A percentile compares a stretch with the other conserved stretches of the same genome.
phyloP scores from a whole-genome alignment of 2,888 invertebrate species.

The Dysmachus trigonus region DNA sequence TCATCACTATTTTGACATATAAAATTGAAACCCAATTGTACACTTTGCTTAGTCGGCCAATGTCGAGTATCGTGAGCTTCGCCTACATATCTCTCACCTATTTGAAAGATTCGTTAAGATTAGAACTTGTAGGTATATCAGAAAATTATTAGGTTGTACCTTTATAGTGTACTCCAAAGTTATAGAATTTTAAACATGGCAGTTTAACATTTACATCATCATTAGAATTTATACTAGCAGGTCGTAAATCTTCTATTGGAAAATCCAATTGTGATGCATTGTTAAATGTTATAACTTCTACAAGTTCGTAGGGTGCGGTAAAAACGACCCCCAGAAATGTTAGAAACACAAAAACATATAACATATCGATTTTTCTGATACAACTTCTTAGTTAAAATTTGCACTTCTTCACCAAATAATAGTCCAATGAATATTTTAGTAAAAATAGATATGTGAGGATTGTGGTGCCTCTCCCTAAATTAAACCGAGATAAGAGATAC shows the following conservation, averaged over 20 bases:
- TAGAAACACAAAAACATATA: background rate
- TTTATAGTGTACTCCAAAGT: background rate
- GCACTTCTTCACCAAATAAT: background rate
- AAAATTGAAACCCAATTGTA: background rate
- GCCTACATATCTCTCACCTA: background rate
- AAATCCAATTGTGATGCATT: background rate
- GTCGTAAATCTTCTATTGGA: background rate
- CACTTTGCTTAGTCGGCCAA: background rate
- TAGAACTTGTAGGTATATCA: background rate
- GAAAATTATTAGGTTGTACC: background rate
- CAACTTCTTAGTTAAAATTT: background rate
- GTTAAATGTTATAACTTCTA: background rate
- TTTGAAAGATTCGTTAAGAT: background rate
- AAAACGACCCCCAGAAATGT: background rate
- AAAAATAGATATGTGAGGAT: background rate
- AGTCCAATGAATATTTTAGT: background rate
- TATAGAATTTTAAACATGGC: background rate
- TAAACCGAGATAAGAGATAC: background rate
- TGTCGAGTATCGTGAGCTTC: background rate
- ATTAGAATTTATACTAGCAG: background rate
- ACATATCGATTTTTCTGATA: background rate
- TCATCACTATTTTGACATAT: background rate
- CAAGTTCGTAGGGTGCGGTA: background rate
- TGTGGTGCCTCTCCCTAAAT: no score
- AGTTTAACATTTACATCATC: background rate